Evolutionary conservation across 2,888 invertebrate genomes (phyloP), one percentile per base, ranked within the genome.

Genomic region (Hedya salicella): DNA sequence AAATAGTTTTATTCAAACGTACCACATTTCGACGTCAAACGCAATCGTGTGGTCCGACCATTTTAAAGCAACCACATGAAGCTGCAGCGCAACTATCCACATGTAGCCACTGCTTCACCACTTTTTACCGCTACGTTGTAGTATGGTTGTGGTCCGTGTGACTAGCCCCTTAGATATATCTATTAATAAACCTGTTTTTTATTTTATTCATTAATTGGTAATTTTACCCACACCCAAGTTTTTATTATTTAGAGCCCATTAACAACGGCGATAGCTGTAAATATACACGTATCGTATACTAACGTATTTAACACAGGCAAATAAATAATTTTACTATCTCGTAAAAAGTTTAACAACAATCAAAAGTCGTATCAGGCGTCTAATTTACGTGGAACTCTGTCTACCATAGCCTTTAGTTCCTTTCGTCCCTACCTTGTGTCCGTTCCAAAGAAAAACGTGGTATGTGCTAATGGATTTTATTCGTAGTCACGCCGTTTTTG

Each of bases 291-390:
- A 59, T 59, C 57, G 44, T 59, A 36, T 21, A 36, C 36, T 46
- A 3, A n/a, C 17, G 36, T 14, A 40, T 8, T 54, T 54, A 44
- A 59, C 44, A n/a, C 36, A 8, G 25, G 19, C 25, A 9, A 49
- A 49, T 62, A 63, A 63, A 56, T 56, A 39, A 52, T 63, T 49
- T 56, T 30, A 63, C 40, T 56, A 42, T 50, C 56, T 56, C 49
- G 14, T 63, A 56, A 63, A 62, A 63, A 32, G 56, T 63, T 56
- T 30, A 40, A 48, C 56, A 56, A 49, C 63, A 49, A 49, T 63
- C 56, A 63, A 49, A 56, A 56, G 63, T 63, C 54, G 40, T 56
- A 30, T 32, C 49, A 14, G 3, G 2, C 25, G 54, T 11, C 48
- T 40, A 63, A 19, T 4, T 9, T 49, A 17, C 39, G 5, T n/a